Percentiles rank a stretch among this genome's conserved stretches.
Evolutionary conservation across 2,888 invertebrate genomes (phyloP).

Genomic region (Drosophila yooni): DNA sequence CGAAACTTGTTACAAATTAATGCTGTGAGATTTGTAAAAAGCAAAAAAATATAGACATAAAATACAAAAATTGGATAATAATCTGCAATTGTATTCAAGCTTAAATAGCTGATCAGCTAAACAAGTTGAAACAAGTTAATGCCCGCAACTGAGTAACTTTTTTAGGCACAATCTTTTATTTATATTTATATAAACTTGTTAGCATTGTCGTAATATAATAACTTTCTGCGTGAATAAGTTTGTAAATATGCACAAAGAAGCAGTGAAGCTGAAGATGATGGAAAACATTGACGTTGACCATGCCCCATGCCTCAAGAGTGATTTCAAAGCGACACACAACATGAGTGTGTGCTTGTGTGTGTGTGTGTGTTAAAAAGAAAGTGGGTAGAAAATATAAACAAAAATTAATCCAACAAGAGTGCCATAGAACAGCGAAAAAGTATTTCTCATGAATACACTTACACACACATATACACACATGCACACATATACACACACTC

Average conservation of each 20-base stretch:
- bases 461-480: not conserved
- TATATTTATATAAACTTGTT: not conserved
- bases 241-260: constrained; percentile 40
- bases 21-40: not conserved
- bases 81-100: not conserved
- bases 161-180: not conserved
- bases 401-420: constrained; percentile 39
- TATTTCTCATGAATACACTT: constrained; percentile 16
- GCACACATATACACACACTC: constrained; percentile 1
- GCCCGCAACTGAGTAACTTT: not conserved
- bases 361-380: constrained; percentile 64
- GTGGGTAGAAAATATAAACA: constrained; percentile 72
- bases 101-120: not conserved
- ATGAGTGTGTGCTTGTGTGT: constrained; percentile 22
- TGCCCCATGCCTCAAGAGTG: constrained; percentile 13
- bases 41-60: not conserved
- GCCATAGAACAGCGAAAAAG: constrained; percentile 52
- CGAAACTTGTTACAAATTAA: not conserved
- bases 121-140: not conserved
- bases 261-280: constrained; percentile 15
- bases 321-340: constrained; percentile 24
- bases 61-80: not conserved
- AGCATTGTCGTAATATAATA: constrained; percentile 19
- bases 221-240: constrained; percentile 17
- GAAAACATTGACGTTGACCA: constrained; percentile 29